Evolutionary conservation across 2,797 vertebrate species (phyloP).

Genomic region (Sebastes taczanowskii): DNA sequence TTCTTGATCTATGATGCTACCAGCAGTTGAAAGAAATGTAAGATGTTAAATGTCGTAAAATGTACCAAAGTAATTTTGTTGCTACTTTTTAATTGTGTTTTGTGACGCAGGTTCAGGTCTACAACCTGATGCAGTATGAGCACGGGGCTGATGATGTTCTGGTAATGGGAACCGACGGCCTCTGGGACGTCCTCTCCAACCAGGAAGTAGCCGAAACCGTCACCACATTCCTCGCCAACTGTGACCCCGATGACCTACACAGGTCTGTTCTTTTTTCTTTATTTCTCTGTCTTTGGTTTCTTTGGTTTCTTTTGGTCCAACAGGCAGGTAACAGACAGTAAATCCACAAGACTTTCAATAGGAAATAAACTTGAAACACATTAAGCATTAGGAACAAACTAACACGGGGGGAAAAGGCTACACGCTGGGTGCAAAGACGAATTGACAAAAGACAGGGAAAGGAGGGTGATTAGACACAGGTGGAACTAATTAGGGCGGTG

Average conservation of each 20-base stretch:
- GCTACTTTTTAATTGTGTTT: not conserved
- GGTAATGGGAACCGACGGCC: constrained; percentile 94
- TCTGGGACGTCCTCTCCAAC: constrained; percentile 98
- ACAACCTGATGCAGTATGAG: constrained; percentile 89
- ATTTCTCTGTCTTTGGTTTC: not conserved
- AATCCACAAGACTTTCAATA: not conserved
- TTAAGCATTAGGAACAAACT: not conserved
- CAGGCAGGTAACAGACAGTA: not conserved
- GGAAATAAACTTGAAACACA: not conserved
- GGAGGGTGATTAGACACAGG: not conserved
- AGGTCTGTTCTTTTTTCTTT: constrained; percentile 76
- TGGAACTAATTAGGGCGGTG: not conserved
- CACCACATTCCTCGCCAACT: constrained; percentile 93
- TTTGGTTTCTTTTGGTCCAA: not conserved
- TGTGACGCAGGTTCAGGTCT: constrained; percentile 88
- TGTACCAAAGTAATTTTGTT: not conserved
- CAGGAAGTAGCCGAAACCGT: constrained; percentile 95
- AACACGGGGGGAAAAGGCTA: not conserved
- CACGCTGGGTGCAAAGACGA: not conserved
- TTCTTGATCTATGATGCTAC: not conserved
- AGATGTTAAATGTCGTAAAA: too few species aligned
- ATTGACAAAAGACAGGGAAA: not conserved
- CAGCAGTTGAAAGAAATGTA: not conserved
- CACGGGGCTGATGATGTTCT: constrained; percentile 93
- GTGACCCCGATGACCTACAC: constrained; percentile 95